Base-by-base conservation (phyloP, 2,113 vertebrate genomes). In the Festucalex cinctus region DNA sequence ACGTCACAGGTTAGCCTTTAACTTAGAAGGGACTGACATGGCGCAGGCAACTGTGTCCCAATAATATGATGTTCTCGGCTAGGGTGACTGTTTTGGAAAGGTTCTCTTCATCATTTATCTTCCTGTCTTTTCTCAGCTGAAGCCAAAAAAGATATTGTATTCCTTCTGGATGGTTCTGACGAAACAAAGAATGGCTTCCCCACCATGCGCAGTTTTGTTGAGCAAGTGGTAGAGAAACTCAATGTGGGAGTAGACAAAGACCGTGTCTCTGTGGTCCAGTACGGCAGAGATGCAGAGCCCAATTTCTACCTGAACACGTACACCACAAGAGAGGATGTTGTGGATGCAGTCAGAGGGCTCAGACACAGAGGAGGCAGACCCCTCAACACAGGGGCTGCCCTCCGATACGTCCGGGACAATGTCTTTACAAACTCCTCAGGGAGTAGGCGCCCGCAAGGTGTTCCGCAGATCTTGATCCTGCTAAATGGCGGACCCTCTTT, bases 391-490 rank as follows among this genome's bases (percentile, higher is more conserved):
- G 82, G 86, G 9, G 79, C 79, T 32, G 86, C 84, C 22, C 82
- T 86, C 35, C 76, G 82, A 28, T 83, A 73, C 14, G 48, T 84
- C 10, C 81, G 36, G 20, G 69, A 81, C 37, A 77, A 88, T 20
- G 73, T 95, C 41, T 95, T 95, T 1, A 93, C 91, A 64, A 83
- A 37, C 58, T 84, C 89, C 0, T 80, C 93, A 0, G 95, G 95
- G 3, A 94, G 95, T 69, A 91, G 95, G 37, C 90, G 90, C 0
- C 83, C 88, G 43, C 90, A 94, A 20, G 90, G 91, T 0, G 88
- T 94, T 65, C 87, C 87, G 12, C 94, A 95, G 78, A 78, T 94
- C 41, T 73, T 95, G 66, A 37, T 90, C 48, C 9, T 86, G 56
- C 68, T 86, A 9, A 82, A 24, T 74, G 80, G 79, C 28, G 85